These are phyloP conservation scores for Diaperis boleti DNA, from an alignment of 2,888 invertebrate genomes.

Conservation along the genomic window DNA sequence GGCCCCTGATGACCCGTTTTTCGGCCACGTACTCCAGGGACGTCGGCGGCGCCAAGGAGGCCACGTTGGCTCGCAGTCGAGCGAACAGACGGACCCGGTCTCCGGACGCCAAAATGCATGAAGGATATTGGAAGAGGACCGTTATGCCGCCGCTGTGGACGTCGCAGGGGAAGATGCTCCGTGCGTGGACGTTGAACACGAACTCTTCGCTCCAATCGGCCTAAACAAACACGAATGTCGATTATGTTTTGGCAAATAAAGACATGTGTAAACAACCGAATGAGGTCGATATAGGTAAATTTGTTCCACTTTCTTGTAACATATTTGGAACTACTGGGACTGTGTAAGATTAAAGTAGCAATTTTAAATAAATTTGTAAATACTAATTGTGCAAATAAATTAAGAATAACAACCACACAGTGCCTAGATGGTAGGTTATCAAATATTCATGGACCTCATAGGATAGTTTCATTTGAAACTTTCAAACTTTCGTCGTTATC, in stretches of 20 bases:
- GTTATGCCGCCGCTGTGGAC: constrained; percentile 77
- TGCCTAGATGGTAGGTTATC: too few relatives aligned
- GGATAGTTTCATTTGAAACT: background rate
- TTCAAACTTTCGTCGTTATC: background rate
- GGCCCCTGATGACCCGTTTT: constrained; percentile 75
- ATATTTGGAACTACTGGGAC: too few relatives aligned
- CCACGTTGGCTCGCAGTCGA: constrained; percentile 77
- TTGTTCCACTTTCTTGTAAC: too few relatives aligned
- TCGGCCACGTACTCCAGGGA: constrained; percentile 76
- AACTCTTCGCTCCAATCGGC: constrained; percentile 89
- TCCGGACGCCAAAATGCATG: constrained; percentile 81
- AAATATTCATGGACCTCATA: background rate
- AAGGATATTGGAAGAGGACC: constrained; percentile 86
- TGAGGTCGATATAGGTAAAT: too few relatives aligned
- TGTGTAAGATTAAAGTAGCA: too few relatives aligned
- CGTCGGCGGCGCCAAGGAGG: constrained; percentile 76
- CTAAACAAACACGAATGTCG: constrained; percentile 63
- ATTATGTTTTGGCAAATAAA: too few relatives aligned
- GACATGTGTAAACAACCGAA: too few relatives aligned
- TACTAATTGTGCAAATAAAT: too few relatives aligned
- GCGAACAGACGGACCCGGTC: constrained; percentile 87
- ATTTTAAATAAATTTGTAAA: too few relatives aligned
- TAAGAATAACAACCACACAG: too few relatives aligned
- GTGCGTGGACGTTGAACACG: constrained; percentile 86
- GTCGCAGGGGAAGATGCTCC: constrained; percentile 87